Conservation (phyloP, 2,113 vertebrate species). For the Cyanoliseus patagonus region DNA sequence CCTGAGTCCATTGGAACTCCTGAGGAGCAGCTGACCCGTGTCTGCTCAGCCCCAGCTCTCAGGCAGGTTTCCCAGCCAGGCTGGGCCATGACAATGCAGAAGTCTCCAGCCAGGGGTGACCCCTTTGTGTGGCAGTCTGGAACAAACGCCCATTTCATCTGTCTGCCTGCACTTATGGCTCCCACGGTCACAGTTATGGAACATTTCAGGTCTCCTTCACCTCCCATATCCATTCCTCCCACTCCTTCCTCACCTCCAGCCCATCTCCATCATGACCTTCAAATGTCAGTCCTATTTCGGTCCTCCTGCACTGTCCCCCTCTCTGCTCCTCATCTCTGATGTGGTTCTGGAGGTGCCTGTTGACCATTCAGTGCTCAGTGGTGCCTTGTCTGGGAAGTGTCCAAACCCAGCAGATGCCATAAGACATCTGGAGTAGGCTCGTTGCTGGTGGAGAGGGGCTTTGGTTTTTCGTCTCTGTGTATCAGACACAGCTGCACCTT, state of each 20-base stretch:
- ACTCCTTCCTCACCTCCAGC: background rate
- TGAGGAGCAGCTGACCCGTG: background rate
- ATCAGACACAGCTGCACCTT: background rate
- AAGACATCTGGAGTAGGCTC: background rate
- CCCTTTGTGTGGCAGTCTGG: background rate
- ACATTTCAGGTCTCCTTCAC: background rate
- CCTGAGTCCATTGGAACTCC: background rate
- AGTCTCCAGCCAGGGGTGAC: background rate
- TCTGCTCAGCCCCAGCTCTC: background rate
- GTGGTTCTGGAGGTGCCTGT: background rate
- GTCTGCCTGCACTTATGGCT: background rate
- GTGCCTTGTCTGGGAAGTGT: background rate
- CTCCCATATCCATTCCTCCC: background rate
- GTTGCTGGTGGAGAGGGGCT: rapidly evolving
- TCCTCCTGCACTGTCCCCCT: background rate
- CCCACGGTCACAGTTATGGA: background rate
- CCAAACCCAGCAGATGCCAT: background rate
- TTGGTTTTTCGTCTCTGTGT: background rate
- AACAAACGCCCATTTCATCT: background rate
- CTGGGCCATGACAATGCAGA: rapidly evolving
- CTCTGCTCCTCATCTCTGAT: background rate
- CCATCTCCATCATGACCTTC: background rate
- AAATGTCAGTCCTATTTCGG: background rate
- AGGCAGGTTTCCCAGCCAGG: background rate
- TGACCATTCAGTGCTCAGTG: too few relatives aligned